These are phyloP conservation scores for Hystrix brachyura DNA, from an alignment of 2,113 vertebrate species.

Conservation along the genomic window DNA sequence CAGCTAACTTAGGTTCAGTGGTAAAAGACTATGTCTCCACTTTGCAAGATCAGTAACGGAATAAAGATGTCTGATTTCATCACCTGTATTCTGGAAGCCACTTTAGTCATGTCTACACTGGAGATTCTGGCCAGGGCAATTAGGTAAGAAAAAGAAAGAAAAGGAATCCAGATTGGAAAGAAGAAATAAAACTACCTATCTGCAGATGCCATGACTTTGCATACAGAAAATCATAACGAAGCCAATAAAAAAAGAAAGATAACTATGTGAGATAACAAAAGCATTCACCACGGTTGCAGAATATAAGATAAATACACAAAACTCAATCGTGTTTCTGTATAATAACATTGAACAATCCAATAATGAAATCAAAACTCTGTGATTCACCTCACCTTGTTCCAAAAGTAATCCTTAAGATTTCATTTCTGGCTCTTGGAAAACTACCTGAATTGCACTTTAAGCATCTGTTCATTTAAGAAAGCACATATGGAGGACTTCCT, in stretches of 20 bases:
- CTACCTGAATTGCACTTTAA: not conserved
- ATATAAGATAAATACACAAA: constrained; percentile 21
- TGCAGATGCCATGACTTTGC: not conserved
- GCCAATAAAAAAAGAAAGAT: not conserved
- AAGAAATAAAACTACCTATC: constrained; percentile 14
- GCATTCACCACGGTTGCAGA: not conserved
- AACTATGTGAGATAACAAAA: not conserved
- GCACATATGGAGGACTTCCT: not conserved
- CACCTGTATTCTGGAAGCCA: not conserved
- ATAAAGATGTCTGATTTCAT: not conserved
- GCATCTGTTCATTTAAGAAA: constrained; percentile 10
- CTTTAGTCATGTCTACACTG: not conserved
- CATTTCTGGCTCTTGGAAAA: not conserved
- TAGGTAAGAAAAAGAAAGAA: constrained; percentile 5
- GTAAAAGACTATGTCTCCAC: not conserved
- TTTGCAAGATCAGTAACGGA: not conserved
- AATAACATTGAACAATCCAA: not conserved
- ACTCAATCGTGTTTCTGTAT: not conserved
- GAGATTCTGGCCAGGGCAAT: not conserved
- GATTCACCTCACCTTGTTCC: not conserved
- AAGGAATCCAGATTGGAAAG: not conserved
- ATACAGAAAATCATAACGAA: constrained; percentile 14
- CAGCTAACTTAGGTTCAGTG: not conserved
- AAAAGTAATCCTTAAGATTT: not conserved
- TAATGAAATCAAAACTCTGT: constrained; percentile 5